phyloP scores from a whole-genome alignment of 1,140 invertebrate genomes.

The Aphidius gifuensis region DNA sequence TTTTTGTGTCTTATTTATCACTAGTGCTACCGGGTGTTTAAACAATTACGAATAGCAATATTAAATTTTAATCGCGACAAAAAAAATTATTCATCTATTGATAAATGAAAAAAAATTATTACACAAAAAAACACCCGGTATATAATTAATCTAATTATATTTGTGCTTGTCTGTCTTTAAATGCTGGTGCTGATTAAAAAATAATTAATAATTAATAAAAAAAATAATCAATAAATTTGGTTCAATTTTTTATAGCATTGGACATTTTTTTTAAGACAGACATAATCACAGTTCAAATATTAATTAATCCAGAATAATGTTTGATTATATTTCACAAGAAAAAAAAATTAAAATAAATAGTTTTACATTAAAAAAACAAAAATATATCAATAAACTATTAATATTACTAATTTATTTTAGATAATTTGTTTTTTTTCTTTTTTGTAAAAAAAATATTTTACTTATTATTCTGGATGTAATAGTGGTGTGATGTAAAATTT shows the following conservation, averaged over 20 bases:
- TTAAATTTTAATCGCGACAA: conserved; percentile 1
- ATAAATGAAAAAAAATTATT: conserved; percentile 20
- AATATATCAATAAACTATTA: conserved; percentile 20
- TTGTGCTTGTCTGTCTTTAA: conserved; percentile 56
- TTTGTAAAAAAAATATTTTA: not conserved
- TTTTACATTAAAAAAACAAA: conserved; percentile 36
- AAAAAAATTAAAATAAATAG: conserved; percentile 24
- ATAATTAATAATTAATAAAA: not conserved
- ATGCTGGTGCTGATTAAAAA: conserved; percentile 31
- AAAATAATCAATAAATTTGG: not conserved
- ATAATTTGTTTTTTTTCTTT: not conserved
- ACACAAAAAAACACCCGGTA: conserved; percentile 51
- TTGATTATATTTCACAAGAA: conserved; percentile 33
- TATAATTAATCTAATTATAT: conserved; percentile 44
- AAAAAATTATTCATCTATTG: conserved; percentile 26
- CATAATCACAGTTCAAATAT: conserved; percentile 48
- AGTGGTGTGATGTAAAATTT: not conserved
- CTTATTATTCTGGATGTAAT: not conserved
- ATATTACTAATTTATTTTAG: not conserved
- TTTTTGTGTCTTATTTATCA: conserved; percentile 39
- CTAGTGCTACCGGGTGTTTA: conserved; percentile 55
- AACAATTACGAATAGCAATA: conserved; percentile 24
- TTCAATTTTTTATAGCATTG: conserved; percentile 5
- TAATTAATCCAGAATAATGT: conserved; percentile 53
- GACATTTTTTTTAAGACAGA: conserved; percentile 50